Conservation (phyloP, 2,113 vertebrate genomes). For the Ahaetulla prasina region DNA sequence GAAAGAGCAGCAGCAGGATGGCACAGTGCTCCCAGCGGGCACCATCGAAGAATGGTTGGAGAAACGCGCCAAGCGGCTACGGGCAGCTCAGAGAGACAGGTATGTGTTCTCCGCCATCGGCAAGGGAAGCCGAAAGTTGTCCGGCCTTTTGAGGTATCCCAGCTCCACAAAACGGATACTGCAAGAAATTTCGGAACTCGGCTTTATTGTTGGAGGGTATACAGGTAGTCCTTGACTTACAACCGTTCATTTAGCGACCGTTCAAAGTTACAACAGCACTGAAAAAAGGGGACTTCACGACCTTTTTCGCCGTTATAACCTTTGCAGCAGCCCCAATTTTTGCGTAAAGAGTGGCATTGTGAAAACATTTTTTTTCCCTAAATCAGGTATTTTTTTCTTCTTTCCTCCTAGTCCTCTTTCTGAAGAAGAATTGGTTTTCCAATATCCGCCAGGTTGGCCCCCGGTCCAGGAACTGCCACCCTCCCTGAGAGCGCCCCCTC, state of each 20-base stretch:
- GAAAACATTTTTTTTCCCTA: neutral
- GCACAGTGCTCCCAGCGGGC: slow-evolving; percentile 52
- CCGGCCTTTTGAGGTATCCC: neutral
- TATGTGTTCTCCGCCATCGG: slow-evolving; percentile 37
- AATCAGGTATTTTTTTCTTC: neutral
- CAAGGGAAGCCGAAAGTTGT: neutral
- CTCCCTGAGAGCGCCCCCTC: slow-evolving; percentile 68
- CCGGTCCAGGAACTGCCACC: slow-evolving; percentile 74
- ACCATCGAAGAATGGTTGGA: slow-evolving; percentile 84
- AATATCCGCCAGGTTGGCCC: slow-evolving; percentile 72
- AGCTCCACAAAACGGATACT: neutral
- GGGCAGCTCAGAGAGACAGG: slow-evolving; percentile 70
- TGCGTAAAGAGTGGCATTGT: neutral
- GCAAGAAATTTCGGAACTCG: neutral
- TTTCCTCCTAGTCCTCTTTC: slow-evolving; percentile 47
- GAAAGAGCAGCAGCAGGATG: slow-evolving; percentile 67
- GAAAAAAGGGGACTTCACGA: too few relatives aligned
- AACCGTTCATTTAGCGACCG: too few relatives aligned
- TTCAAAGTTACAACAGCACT: neutral
- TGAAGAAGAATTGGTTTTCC: slow-evolving; percentile 59
- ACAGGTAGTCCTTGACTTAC: neutral
- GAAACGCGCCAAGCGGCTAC: slow-evolving; percentile 78
- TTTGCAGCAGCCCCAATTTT: neutral
- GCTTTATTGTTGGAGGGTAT: neutral
- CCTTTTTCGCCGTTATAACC: too few relatives aligned